These are phyloP conservation scores for Drosophila koepferae DNA, from an alignment of 2,888 invertebrate genomes.

Conservation along the genomic window DNA sequence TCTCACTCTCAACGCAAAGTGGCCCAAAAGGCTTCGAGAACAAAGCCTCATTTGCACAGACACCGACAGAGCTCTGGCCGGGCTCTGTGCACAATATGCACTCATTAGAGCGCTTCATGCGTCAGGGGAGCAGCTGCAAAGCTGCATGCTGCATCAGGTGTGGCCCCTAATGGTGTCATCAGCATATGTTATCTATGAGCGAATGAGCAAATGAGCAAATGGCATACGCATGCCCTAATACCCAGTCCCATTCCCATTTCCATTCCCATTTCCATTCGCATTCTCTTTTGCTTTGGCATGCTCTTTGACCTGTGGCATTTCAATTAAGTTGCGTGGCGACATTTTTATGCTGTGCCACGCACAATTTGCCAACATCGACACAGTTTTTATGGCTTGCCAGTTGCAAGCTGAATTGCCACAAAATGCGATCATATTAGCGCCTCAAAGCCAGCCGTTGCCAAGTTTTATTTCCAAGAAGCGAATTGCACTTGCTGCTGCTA, in stretches of 20 bases:
- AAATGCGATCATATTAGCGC: constrained; percentile 63
- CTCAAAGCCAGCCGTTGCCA: constrained; percentile 57
- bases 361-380: constrained; percentile 61
- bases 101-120: constrained; percentile 67
- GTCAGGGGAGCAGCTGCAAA: constrained; percentile 23
- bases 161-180: constrained; percentile 7
- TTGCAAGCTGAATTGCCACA: constrained; percentile 68
- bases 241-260: not conserved
- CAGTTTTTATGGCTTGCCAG: constrained; percentile 60
- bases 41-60: constrained; percentile 56
- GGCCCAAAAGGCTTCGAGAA: constrained; percentile 13
- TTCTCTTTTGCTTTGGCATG: not conserved
- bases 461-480: constrained; percentile 63
- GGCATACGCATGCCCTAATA: constrained; percentile 1
- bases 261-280: not conserved
- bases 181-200: constrained; percentile 15
- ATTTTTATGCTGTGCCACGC: constrained; percentile 48
- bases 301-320: constrained; percentile 31
- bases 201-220: constrained; percentile 17
- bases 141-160: constrained; percentile 19
- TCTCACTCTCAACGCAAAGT: constrained; percentile 5
- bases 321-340: constrained; percentile 49
- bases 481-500: constrained; percentile 25
- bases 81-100: constrained; percentile 65
- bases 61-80: constrained; percentile 15